Evolutionary conservation across 2,797 vertebrate genomes (phyloP).

Genomic region (Mastacembelus armatus): DNA sequence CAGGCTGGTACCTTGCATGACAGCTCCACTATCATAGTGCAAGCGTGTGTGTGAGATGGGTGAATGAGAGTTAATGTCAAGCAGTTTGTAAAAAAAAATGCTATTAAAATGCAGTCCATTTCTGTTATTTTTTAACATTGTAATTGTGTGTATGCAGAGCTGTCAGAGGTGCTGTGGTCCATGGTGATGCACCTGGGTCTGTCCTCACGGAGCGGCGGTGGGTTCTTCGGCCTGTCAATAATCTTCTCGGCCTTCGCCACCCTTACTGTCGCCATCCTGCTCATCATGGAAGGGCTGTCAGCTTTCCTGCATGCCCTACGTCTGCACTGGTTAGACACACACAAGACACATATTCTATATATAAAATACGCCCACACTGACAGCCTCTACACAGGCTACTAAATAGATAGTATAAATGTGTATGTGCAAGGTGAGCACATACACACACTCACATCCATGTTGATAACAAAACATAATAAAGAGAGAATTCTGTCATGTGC

Average conservation of each 20-base stretch:
- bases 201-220: conserved; percentile 86
- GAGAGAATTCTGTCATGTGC: not conserved
- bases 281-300: conserved; percentile 97
- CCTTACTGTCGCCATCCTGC: conserved; percentile 93
- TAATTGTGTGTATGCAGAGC: conserved; percentile 60
- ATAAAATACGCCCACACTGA: not conserved
- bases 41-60: not conserved
- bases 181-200: conserved; percentile 97
- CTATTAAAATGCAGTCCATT: not conserved
- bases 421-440: not conserved
- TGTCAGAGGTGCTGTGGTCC: conserved; percentile 83
- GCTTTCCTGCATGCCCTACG: conserved; percentile 95
- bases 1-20: no score
- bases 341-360: not conserved
- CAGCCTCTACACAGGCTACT: not conserved
- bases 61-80: not conserved
- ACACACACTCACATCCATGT: not conserved
- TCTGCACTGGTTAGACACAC: conserved; percentile 91
- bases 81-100: not conserved
- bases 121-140: not conserved
- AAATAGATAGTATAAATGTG: not conserved
- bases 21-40: no score
- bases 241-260: conserved; percentile 91
- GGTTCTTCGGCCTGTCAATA: conserved; percentile 89
- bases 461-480: not conserved